These are phyloP conservation scores for Oncorhynchus nerka DNA, from an alignment of 2,113 vertebrate species.

Conservation along the genomic window DNA sequence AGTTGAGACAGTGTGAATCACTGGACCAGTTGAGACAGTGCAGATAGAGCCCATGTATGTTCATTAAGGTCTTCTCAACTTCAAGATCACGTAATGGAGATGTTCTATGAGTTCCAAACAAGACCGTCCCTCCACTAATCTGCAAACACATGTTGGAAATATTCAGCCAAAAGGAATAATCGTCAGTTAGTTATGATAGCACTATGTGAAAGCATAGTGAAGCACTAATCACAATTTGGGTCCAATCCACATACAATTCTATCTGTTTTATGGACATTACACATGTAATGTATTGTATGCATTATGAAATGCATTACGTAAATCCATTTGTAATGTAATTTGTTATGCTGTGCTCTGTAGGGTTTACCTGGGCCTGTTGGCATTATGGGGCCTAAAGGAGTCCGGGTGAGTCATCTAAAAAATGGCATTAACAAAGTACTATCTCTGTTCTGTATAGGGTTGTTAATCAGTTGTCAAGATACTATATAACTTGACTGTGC, in stretches of 20 bases:
- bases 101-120: background rate
- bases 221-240: background rate
- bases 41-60: background rate
- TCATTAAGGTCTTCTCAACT: no score
- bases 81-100: background rate
- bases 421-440: no score
- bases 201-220: no score
- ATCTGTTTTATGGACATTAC: background rate
- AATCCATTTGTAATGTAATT: background rate
- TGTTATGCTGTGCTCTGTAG: conserved; percentile 69
- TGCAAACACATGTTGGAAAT: background rate
- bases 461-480: no score
- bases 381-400: conserved; percentile 86
- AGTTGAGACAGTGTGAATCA: no score
- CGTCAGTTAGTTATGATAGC: no score
- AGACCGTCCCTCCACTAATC: background rate
- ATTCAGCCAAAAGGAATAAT: background rate
- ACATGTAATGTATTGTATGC: no score
- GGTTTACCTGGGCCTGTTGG: conserved; percentile 93
- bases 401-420: conserved; percentile 81
- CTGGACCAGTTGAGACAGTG: no score
- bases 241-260: background rate
- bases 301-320: no score
- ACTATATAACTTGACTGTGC: no score
- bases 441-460: no score